phyloP scores from a whole-genome alignment of 2,888 invertebrate species.

The Polydrusus pterygomalis region DNA sequence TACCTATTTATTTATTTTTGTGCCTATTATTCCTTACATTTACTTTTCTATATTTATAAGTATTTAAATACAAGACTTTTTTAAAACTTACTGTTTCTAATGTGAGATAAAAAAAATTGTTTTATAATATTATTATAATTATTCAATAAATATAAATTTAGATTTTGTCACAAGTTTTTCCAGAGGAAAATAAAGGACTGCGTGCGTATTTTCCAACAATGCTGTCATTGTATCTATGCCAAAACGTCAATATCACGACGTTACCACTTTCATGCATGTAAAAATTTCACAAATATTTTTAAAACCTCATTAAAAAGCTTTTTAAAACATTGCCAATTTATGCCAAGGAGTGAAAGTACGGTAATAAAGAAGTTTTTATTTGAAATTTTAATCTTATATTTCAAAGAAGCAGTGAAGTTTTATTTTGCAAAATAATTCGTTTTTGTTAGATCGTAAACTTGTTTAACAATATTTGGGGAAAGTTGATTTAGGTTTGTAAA shows the following conservation, averaged over 20 bases:
- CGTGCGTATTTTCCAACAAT: constrained; percentile 1
- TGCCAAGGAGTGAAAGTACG: constrained; percentile 12
- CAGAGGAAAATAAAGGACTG: background rate
- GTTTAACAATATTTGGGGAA: constrained; percentile 7
- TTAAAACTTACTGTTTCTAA: too few relatives aligned
- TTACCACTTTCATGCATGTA: background rate
- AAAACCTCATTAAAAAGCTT: background rate
- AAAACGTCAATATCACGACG: constrained; percentile 17
- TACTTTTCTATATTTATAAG: too few relatives aligned
- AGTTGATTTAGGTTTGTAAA: background rate
- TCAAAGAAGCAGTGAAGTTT: background rate
- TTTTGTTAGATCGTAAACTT: background rate
- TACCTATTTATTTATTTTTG: too few relatives aligned
- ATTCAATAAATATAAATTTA: too few relatives aligned
- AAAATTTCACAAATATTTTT: background rate
- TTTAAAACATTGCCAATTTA: background rate
- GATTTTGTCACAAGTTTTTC: too few relatives aligned
- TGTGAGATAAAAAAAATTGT: too few relatives aligned
- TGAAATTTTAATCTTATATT: background rate
- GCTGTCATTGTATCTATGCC: constrained; percentile 13
- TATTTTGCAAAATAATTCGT: background rate
- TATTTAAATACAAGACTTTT: too few relatives aligned
- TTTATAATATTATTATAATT: too few relatives aligned
- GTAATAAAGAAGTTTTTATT: constrained; percentile 7
- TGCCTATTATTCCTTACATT: too few relatives aligned